Percentiles rank a stretch among this genome's conserved stretches.
Conservation (phyloP, 1,140 invertebrate species). For the Leptopilina boulardi region DNA sequence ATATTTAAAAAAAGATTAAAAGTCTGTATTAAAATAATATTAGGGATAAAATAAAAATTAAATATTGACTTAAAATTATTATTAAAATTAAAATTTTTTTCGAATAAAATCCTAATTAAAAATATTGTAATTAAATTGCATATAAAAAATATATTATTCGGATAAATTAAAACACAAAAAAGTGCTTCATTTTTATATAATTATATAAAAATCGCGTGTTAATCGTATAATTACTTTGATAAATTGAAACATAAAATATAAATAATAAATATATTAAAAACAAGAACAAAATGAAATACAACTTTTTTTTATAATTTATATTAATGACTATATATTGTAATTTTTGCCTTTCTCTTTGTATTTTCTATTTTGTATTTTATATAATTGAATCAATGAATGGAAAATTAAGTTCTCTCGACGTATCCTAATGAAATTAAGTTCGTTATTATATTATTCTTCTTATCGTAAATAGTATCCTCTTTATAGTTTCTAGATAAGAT, state of each 20-base stretch:
- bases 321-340: background rate
- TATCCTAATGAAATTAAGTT: background rate
- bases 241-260: background rate
- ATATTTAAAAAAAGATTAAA: no score
- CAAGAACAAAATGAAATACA: background rate
- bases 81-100: no score
- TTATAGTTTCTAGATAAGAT: background rate
- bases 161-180: background rate
- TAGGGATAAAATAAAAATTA: no score
- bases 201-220: background rate
- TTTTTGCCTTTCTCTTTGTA: conserved; percentile 20
- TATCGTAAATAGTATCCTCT: background rate
- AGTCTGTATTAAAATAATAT: no score
- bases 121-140: no score
- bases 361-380: background rate
- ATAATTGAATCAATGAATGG: background rate
- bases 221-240: background rate
- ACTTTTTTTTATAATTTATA: background rate
- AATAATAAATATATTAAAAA: background rate
- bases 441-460: background rate
- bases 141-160: no score
- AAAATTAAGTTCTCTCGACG: background rate
- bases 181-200: background rate
- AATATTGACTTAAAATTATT: no score
- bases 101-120: no score